Base-by-base conservation (phyloP, 2,797 vertebrate species). In the Chelon labrosus region DNA sequence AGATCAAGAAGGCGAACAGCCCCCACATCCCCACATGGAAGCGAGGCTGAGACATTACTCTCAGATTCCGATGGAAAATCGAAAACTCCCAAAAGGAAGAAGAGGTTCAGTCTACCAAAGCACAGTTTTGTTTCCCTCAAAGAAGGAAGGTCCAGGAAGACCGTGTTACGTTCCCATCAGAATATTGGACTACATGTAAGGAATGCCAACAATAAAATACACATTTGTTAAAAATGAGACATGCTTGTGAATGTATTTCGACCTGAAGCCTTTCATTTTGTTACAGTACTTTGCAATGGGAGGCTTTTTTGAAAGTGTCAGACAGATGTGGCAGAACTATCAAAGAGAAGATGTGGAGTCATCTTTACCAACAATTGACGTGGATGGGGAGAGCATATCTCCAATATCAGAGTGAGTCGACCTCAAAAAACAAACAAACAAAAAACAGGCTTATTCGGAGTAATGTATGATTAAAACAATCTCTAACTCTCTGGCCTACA, bases 291-390 rank as follows among this genome's bases (percentile, higher is more conserved):
- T 77, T 35, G 85, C 93, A 71, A 84, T 95, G 39, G 95, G 93
- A 75, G 96, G 97, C 1, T 98, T 94, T 91, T 96, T 98, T 46
- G 92, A 91, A 65, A 95, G 94, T 53, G 31, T 84, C 27, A 8
- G 35, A 51, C 69, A 80, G 56, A 35, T 95, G 76, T 88, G 92
- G 81, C 44, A 90, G 53, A 72, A 91, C 5, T 4, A 0, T 3
- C 1, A 22, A 27, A 58, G 1, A 31, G 9, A 12, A 37, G 11
- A 20, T 2, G 25, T 35, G 51, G 5, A 3, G 13, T 31, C 51
- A 13, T 7, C 50, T 27, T 31, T 27, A 53, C 51, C 51, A 4
- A 53, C 51, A 25, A 22, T 53, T 13, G 51, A 53, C 7, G 5
- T 7, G 25, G 25, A 31, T 6, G 25, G 3, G 13, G 25, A 31